Evolutionary conservation across 2,888 invertebrate genomes (phyloP), one percentile per base, ranked within the genome.

Genomic region (Tetropium fuscum): DNA sequence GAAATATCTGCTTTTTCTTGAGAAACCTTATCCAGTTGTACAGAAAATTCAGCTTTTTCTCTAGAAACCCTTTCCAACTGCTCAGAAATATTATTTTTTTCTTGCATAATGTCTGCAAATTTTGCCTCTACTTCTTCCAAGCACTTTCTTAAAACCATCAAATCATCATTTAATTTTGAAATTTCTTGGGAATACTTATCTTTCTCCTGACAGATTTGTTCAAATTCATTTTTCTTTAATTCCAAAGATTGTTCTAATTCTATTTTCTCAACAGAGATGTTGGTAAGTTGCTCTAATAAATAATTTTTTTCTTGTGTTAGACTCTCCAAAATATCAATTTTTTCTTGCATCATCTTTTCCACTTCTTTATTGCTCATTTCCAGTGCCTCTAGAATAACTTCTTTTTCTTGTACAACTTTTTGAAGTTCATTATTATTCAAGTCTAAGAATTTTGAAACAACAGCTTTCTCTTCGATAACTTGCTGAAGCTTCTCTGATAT

Each of bases 331-430:
- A 48, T 13, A 0, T 36, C 36, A 1, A 11, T 34, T 13, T 48
- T 48, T n/a, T 48, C 48, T 22, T 36, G 36, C 1, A 43, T 6
- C 22, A 57, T 22, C 8, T 60, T 47, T 44, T 64, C 58, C 7
- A 66, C 45, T 45, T 71, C 68, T 16, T 64, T 68, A 16, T 70
- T 70, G 43, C 65, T 69, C 60, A 66, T 58, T 49, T 70, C 69
- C 6, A 70, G 49, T 1, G 67, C 68, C 32, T 64, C 68, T 40
- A 69, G 44, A 30, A 71, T 58, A 13, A 60, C 60, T 4, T 72
- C 69, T 48, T 66, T 66, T 41, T 72, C 66, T 53, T 66, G 58
- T 8, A 53, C 58, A 10, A 62, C 47, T 40, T 69, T 68, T 18
- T 61, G 56, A 11, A 71, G 30, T 32, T 73, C 68, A 6, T 55